Evolutionary conservation across 2,113 vertebrate genomes (phyloP), one percentile per base, ranked within the genome.

Genomic region (Stegastes partitus): DNA sequence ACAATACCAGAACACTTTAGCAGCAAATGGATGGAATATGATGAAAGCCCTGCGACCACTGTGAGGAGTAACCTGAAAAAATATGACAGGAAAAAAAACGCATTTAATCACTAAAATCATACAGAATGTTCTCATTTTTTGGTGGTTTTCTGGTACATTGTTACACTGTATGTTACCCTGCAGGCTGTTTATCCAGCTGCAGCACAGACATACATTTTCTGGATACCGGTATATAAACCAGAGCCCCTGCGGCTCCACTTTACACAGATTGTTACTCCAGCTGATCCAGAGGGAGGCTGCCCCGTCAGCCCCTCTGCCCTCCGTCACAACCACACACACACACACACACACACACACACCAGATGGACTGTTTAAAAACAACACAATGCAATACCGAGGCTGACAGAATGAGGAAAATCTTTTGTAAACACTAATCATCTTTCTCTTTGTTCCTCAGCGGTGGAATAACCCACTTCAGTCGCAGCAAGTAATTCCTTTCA

Each of bases 1-100:
- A 99, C 98, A 16, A 99, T 95, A 68, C 98, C 98, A 0, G 98
- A 98, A 34, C 94, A 97, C 89, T 99, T 99, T 72, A 99, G 96
- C 75, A 99, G 95, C 79, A 99, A 90, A 81, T 99, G 98, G 89
- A 99, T 99, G 89, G 98, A 99, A 82, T 99, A 99, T 68, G 96
- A 96, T 22, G 98, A 99, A 37, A 99, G 96, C 49, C 95, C 90
- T 9, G 97, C 97, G 19, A 99, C 96, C 0, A 94, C 95, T 0
- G 97, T 97, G 69, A 99, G 91, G 31, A 99, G 96, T 73, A 97
- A 93, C 84, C 98, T 99, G 93, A n/a, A 72, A 90, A 88, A 26
- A 87, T 14, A 75, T 0, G 37, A 25, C 1, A 47, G 21, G 64
- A 49, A 31, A 51, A 18, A 79, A 62, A 55, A 2, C n/a, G 9